Evolutionary conservation across 2,797 vertebrate genomes (phyloP), one percentile per base, ranked within the genome.

Genomic region (Crocidura indochinensis): DNA sequence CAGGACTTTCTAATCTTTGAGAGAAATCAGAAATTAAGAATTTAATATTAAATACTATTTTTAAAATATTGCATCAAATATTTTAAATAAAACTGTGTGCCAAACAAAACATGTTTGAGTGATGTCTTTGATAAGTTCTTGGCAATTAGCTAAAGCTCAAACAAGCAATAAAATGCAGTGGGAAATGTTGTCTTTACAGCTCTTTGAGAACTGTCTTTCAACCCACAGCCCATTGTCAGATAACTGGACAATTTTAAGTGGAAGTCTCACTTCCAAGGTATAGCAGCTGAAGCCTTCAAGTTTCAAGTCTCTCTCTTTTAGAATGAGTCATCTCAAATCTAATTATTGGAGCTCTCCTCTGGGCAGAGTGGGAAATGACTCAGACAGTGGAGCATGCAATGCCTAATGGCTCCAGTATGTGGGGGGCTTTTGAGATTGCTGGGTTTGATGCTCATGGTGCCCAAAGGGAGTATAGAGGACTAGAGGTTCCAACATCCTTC

Each of bases 381-480:
- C 91, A 94, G 89, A 27, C 73, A 26, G 84, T 38, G 0, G 26
- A 75, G 44, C 17, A 62, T 69, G 47, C 73, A 27, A 46, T 67
- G 87, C n/a, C 88, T 95, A 44, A 89, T 94, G 67, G 94, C 91
- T 94, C 95, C 95, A 88, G 92, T 85, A 77, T 93, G 95, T 90
- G 80, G 27, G 62, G 56, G 75, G 77, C 86, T 94, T 90, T 91
- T 29, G 94, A 88, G 76, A 87, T 79, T 62, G 64, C 80, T 85
- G 79, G 81, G 53, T 38, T 88, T 56, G 56, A 83, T 69, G 31
- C 84, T 91, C 77, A n/a, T 20, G 49, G 74, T 88, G 81, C 84
- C 93, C 88, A 72, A 47, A 82, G 91, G 84, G 83, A 89, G 47
- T 47, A 47, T 47, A 71, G 65, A 90, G 78, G 77, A 65, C 53